Evolutionary conservation across 2,797 vertebrate genomes (phyloP).

Genomic region (Microchirus variegatus): DNA sequence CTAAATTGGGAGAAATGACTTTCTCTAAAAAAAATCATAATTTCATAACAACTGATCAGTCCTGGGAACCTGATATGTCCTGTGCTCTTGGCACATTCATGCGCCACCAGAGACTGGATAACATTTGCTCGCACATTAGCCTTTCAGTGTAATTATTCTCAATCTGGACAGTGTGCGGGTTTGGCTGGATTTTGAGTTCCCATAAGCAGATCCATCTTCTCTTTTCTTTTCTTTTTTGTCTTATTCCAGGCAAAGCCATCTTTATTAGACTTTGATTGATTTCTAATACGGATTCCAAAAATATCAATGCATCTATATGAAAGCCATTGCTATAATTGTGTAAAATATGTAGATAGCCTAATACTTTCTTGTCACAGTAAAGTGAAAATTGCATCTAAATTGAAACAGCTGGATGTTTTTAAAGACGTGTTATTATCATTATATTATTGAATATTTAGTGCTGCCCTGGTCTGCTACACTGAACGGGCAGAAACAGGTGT

Average conservation of each 20-base stretch:
- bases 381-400: constrained; percentile 15
- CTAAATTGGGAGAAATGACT: constrained; percentile 35
- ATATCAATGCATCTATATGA: constrained; percentile 35
- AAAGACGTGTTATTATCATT: constrained; percentile 10
- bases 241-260: constrained; percentile 4
- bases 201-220: background rate
- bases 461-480: constrained; percentile 17
- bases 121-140: constrained; percentile 5
- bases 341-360: constrained; percentile 14
- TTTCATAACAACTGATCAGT: constrained; percentile 42
- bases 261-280: constrained; percentile 21
- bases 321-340: constrained; percentile 7
- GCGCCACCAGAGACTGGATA: constrained; percentile 13
- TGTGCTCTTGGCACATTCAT: constrained; percentile 8
- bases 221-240: constrained; percentile 4
- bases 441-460: constrained; percentile 28
- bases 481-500: background rate
- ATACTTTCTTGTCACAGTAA: constrained; percentile 11
- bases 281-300: constrained; percentile 44
- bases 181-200: constrained; percentile 11
- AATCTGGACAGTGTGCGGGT: constrained; percentile 23
- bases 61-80: constrained; percentile 30
- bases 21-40: constrained; percentile 36
- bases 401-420: constrained; percentile 13
- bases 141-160: constrained; percentile 22